Evolutionary conservation across 1,140 invertebrate species (phyloP), one percentile per base, ranked within the genome.

Genomic region (Ips typographus): DNA sequence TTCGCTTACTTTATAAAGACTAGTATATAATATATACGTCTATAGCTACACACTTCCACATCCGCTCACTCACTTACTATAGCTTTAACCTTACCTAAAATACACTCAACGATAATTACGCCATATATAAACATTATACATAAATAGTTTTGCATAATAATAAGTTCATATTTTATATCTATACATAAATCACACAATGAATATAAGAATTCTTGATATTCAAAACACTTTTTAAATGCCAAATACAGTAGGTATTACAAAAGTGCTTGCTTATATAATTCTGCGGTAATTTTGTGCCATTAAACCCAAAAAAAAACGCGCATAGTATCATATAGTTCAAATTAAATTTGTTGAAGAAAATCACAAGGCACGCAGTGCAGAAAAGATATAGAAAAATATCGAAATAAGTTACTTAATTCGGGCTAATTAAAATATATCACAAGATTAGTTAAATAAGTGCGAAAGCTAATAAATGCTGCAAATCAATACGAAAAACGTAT

Each of bases 291-390:
- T 53, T 65, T 57, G 38, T 37, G 61, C 61, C 37, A 63, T 40
- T 38, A 2, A 40, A 41, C 40, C 55, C 36, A 52, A 52, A 38
- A 2, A 49, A 8, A 49, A 49, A 49, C 7, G 7, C 7, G 47
- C 7, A 49, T 22, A 49, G 1, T 49, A 56, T 56, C 53, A 37
- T 56, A 56, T 4, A 6, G n/a, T 56, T 36, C n/a, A 59, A 59
- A 66, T 39, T 43, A 68, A 47, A 40, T 63, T 57, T 70, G 62
- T 70, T 72, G 66, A 72, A 73, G 72, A 73, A 71, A 68, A 71
- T 71, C 69, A 71, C 69, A 73, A 73, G 72, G 72, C 72, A 73
- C 72, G 53, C 56, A 47, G 72, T 73, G 65, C 65, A 57, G 55
- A 67, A 73, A 73, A 73, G 40, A 66, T 72, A 68, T 72, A 70